A percentile compares a stretch with the other conserved stretches of the same genome.
phyloP scores from a whole-genome alignment of 1,140 invertebrate species.

The Apis mellifera region Amel_HAv3.1 CM009945.2:2799501-2800000 shows the following conservation, averaged over 20 bases:
- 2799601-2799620: background rate
- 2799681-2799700: slow-evolving; percentile 31
- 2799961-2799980: background rate
- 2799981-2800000: background rate
- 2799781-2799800: background rate
- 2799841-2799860: background rate
- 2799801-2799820: background rate
- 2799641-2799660: background rate
- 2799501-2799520: background rate
- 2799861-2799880: background rate
- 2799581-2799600: background rate
- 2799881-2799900: background rate
- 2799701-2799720: slow-evolving; percentile 32
- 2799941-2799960: background rate
- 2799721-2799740: background rate
- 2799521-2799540: background rate
- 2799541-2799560: background rate
- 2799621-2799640: background rate
- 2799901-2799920: background rate
- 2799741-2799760: background rate
- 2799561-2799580: too few relatives aligned
- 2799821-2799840: background rate
- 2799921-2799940: background rate
- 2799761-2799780: background rate
- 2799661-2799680: slow-evolving; percentile 7